A percentile compares a stretch with the other conserved stretches of the same genome.
Conservation (phyloP, 1,140 invertebrate genomes). For the Zaprionus kolodkinae region DNA sequence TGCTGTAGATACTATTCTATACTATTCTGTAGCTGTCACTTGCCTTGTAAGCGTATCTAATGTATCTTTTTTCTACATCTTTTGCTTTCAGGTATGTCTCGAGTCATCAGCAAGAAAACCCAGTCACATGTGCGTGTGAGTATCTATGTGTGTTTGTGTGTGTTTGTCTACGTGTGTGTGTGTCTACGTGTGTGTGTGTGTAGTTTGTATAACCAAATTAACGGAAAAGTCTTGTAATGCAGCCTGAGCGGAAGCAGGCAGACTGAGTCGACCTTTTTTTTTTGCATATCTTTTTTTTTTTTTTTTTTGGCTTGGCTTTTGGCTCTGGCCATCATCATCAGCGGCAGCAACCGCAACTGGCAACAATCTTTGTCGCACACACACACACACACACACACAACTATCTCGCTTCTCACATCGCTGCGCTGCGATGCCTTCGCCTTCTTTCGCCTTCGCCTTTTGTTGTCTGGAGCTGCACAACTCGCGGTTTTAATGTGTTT, state of each 20-base stretch:
- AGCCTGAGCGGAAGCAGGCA: conserved; percentile 25
- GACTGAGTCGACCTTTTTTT: conserved; percentile 31
- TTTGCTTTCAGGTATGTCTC: conserved; percentile 43
- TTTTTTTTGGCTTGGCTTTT: conserved; percentile 36
- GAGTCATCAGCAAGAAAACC: conserved; percentile 14
- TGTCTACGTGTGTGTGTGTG: conserved; percentile 19
- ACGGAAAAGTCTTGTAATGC: conserved; percentile 42
- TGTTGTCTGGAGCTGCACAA: conserved; percentile 61
- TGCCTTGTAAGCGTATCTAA: conserved; percentile 9
- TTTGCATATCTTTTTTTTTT: conserved; percentile 6
- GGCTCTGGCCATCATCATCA: conserved; percentile 53
- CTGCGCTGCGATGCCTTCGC: too few species aligned
- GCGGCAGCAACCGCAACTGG: conserved; percentile 44
- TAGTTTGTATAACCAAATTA: conserved; percentile 38
- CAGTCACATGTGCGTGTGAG: conserved; percentile 21
- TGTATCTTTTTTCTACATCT: conserved; percentile 9
- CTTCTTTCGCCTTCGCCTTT: conserved; percentile 61
- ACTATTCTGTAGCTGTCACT: conserved; percentile 13
- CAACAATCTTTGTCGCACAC: conserved; percentile 54
- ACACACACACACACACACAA: conserved; percentile 44
- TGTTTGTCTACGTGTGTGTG: neutral
- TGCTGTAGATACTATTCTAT: neutral
- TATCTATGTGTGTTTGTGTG: conserved; percentile 6
- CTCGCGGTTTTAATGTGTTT: conserved; percentile 82
- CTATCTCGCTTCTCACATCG: conserved; percentile 73